Conservation (phyloP, 1,140 invertebrate species). For the Caligus rogercresseyi region DNA sequence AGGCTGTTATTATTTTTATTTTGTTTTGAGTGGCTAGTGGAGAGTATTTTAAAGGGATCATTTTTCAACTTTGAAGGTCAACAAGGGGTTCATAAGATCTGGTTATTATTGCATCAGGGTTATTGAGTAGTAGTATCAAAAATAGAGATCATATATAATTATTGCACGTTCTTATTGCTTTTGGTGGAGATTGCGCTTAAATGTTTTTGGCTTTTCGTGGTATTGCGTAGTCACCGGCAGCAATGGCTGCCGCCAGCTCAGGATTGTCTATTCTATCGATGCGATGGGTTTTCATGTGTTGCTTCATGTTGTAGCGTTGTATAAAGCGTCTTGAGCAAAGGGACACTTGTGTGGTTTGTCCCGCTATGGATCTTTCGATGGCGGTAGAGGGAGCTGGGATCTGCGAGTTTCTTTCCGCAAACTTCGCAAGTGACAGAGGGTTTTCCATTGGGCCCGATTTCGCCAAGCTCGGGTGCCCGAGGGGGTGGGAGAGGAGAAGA, state of each 20-base stretch:
- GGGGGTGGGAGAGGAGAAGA: neutral
- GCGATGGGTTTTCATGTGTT: conserved; percentile 18
- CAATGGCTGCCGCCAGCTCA: neutral
- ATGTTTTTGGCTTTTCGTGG: neutral
- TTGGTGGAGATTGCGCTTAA: neutral
- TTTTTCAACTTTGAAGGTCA: too few species aligned
- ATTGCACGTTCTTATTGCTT: neutral
- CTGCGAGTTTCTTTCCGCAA: conserved; percentile 17
- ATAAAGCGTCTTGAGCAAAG: conserved; percentile 12
- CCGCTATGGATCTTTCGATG: conserved; percentile 18
- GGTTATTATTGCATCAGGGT: neutral
- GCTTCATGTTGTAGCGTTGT: conserved; percentile 13
- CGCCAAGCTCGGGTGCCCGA: neutral
- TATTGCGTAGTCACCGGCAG: neutral
- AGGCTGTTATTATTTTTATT: too few species aligned
- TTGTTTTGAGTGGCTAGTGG: too few species aligned
- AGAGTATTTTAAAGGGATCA: too few species aligned
- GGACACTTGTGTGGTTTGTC: conserved; percentile 19
- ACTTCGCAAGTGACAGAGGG: conserved; percentile 15
- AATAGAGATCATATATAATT: too few species aligned
- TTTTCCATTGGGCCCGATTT: conserved; percentile 17
- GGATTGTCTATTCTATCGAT: conserved; percentile 4
- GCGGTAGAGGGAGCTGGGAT: conserved; percentile 19
- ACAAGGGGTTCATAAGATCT: too few species aligned
- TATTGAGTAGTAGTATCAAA: neutral